Conservation (phyloP, 1,140 invertebrate species). For the Periplaneta americana region DNA sequence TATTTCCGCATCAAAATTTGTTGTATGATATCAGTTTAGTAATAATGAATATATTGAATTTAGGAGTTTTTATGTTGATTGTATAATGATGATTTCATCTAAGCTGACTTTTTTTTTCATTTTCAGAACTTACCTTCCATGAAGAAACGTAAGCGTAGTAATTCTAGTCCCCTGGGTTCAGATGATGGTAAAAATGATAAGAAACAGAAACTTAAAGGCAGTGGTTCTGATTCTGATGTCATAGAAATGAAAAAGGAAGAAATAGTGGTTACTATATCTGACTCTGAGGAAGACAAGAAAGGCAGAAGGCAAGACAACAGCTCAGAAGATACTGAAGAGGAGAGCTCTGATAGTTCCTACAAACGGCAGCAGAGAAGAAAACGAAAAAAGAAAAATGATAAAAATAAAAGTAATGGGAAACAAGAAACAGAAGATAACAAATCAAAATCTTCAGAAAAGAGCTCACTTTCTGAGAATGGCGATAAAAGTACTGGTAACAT, state of each 20-base stretch:
- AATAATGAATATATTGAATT: too few relatives aligned
- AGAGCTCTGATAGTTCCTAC: background rate
- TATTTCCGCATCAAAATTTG: too few relatives aligned
- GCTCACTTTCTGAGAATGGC: too few relatives aligned
- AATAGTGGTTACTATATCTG: background rate
- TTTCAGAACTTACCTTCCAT: background rate
- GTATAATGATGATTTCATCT: too few relatives aligned
- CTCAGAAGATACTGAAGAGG: background rate
- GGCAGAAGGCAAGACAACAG: background rate
- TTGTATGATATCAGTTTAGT: too few relatives aligned
- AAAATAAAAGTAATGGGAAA: too few relatives aligned
- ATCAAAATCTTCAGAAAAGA: too few relatives aligned
- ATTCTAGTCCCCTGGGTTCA: background rate
- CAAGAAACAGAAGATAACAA: too few relatives aligned
- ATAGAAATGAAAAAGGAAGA: background rate
- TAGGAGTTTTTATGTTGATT: too few relatives aligned
- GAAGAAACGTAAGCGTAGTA: background rate
- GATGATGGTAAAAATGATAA: background rate
- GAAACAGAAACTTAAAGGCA: background rate
- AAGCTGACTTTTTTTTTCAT: background rate
- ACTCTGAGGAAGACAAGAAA: background rate
- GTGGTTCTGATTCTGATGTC: background rate
- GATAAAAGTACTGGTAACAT: too few relatives aligned
- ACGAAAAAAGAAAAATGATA: too few relatives aligned
- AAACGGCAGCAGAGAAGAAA: background rate